Evolutionary conservation across 1,140 invertebrate species (phyloP), one percentile per base, ranked within the genome.

Genomic region (Geopemphigus sp.): DNA sequence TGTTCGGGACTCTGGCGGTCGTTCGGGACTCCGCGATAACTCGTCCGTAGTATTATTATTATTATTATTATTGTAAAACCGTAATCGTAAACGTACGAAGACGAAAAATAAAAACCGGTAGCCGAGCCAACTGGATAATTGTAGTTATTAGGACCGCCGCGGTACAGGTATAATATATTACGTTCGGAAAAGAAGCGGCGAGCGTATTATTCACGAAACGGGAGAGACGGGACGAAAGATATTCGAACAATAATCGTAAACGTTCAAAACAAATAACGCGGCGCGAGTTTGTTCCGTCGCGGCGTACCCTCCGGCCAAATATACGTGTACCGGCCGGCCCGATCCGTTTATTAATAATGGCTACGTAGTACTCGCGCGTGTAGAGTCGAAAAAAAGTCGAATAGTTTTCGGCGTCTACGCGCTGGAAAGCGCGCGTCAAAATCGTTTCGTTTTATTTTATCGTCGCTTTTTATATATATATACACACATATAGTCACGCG

Each of bases 51-150:
- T 1, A n/a, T 19, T 19, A 39, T 14, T 22, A 66, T 45, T 26
- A 63, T n/a, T 64, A 45, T 64, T 50, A 50, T 68, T 50, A 50
- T 68, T 68, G 22, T 68, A 50, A 24, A 17, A 68, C 24, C 39
- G 8, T 24, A 24, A 1, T 2, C 8, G 19, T 5, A n/a, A n/a
- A n/a, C n/a, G n/a, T 19, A 32, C 19, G n/a, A 45, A 66, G 12
- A 66, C 4, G n/a, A 47, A 68, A 47, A 68, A 68, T 24, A 47
- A 68, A 68, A 68, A 68, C 66, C 66, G 66, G 66, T 68, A 68
- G 66, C 66, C 45, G 15, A 47, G 66, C 66, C 66, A 17, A 68
- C 66, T 50, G 15, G 24, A 68, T 68, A 68, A 68, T 68, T 68
- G 45, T 22, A 50, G 66, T 68, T 50, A 50, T 68, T 68, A 50